A percentile compares a stretch with the other conserved stretches of the same genome.
Evolutionary conservation across 2,113 vertebrate species (phyloP).

Genomic region (Strix aluco): DNA sequence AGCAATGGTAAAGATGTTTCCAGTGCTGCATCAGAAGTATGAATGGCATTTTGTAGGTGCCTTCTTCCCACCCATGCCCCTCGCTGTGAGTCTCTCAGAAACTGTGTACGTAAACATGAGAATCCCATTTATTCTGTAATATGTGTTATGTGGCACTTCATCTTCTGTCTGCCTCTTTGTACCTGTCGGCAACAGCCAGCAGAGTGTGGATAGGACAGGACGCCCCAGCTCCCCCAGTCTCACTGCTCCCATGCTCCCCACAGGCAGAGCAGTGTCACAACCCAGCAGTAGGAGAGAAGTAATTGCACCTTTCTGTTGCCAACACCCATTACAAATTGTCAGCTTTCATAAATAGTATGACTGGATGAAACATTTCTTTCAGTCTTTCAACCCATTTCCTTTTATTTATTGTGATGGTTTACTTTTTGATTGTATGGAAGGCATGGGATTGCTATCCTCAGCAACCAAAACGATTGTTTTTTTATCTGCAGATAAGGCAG

Average conservation of each 20-base stretch:
- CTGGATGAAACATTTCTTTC: neutral
- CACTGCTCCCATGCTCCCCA: neutral
- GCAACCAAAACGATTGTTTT: neutral
- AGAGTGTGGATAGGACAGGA: neutral
- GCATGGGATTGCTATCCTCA: neutral
- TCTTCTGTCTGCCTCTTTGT: neutral
- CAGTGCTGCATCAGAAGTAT: neutral
- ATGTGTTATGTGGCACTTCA: neutral
- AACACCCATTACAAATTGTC: slow-evolving; percentile 15
- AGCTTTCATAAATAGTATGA: slow-evolving; percentile 2
- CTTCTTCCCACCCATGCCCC: neutral
- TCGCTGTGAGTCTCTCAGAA: neutral
- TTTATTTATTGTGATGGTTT: slow-evolving; percentile 23
- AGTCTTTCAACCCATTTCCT: neutral
- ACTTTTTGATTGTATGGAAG: neutral
- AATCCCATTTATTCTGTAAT: slow-evolving; percentile 47
- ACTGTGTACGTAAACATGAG: neutral
- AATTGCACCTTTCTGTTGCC: slow-evolving; percentile 16
- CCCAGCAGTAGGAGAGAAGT: neutral
- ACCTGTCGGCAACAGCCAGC: slow-evolving; percentile 18
- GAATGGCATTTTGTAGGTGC: slow-evolving; percentile 27
- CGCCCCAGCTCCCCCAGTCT: neutral
- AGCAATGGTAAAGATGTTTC: neutral
- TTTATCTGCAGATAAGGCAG: neutral
- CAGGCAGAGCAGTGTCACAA: neutral